Evolutionary conservation across 2,113 vertebrate species (phyloP), one percentile per base, ranked within the genome.

Genomic region (Mus pahari): DNA sequence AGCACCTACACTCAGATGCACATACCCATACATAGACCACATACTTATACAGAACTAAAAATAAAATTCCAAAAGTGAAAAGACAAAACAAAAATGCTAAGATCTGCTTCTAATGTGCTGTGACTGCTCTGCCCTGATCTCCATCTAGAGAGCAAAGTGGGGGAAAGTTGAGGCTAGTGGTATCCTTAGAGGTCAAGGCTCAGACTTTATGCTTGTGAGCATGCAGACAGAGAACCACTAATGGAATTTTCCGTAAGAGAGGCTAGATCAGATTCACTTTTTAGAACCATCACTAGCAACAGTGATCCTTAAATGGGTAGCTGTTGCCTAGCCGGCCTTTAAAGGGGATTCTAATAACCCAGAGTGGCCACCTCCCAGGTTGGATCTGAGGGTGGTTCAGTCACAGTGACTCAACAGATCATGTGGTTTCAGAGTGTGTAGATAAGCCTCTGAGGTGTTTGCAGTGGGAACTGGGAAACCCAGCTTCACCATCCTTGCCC

Each of bases 401-500:
- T 31, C 5, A 1, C 22, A 39, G 64, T 62, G n/a, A 53, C 68
- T 71, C 31, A 16, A 16, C 55, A 81, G 60, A 11, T 9, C 16
- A 7, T 48, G 73, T 5, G 24, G 50, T 13, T 60, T 94, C 70
- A 60, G 64, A 89, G 71, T 45, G 9, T 28, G 12, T 75, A 73
- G 45, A 55, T 9, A 50, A 74, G 28, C 77, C 45, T 19, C n/a
- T 70, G 20, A 92, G 42, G 39, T 53, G 33, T 89, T 36, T 53
- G 39, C 77, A 58, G 48, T 93, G 55, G 24, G 16, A 86, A 28
- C 62, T 48, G 10, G 66, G 53, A 89, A 55, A 79, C 68, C 20
- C 26, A 20, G 24, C 17, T 66, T 55, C 5, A 0, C 4, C 48
- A n/a, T 45, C 5, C 9, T 20, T 7, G 8, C 10, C 48, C 1